Evolutionary conservation across 2,888 invertebrate genomes (phyloP).

Genomic region (Myopa testacea): DNA sequence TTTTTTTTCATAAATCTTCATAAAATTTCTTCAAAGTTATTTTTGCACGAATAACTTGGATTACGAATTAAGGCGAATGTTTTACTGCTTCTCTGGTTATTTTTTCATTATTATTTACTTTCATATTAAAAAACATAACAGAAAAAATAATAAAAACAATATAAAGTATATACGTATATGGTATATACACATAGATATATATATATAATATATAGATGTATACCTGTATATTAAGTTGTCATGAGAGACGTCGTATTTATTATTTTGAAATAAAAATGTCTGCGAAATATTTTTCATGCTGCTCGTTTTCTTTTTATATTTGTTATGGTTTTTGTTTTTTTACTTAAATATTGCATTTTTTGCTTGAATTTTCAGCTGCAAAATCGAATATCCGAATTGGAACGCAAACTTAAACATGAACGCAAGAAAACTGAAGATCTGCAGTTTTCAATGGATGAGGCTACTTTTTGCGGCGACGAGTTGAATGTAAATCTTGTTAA

Average conservation of each 20-base stretch:
- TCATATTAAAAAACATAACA: too few relatives aligned
- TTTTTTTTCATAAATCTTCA: not conserved
- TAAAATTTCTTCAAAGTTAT: too few relatives aligned
- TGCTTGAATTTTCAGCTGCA: constrained; percentile 64
- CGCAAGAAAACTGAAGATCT: constrained; percentile 87
- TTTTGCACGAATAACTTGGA: too few relatives aligned
- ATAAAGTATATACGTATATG: too few relatives aligned
- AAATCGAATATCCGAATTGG: constrained; percentile 73
- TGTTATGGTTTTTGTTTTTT: not conserved
- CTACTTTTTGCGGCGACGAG: constrained; percentile 88
- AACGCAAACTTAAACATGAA: constrained; percentile 80
- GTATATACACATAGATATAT: too few relatives aligned
- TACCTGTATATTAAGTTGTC: too few relatives aligned
- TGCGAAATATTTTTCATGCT: constrained; percentile 41
- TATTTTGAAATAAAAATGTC: constrained; percentile 47
- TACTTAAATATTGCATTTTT: constrained; percentile 41
- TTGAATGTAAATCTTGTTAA: constrained; percentile 76
- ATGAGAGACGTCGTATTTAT: not conserved
- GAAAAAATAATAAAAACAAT: too few relatives aligned
- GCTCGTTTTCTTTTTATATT: constrained; percentile 53
- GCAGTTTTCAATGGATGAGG: constrained; percentile 92
- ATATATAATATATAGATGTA: too few relatives aligned
- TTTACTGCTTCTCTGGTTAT: too few relatives aligned
- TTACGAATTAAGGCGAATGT: too few relatives aligned
- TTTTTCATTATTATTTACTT: too few relatives aligned